phyloP scores from a whole-genome alignment of 2,888 invertebrate genomes.

The Perithous albicinctus region DNA sequence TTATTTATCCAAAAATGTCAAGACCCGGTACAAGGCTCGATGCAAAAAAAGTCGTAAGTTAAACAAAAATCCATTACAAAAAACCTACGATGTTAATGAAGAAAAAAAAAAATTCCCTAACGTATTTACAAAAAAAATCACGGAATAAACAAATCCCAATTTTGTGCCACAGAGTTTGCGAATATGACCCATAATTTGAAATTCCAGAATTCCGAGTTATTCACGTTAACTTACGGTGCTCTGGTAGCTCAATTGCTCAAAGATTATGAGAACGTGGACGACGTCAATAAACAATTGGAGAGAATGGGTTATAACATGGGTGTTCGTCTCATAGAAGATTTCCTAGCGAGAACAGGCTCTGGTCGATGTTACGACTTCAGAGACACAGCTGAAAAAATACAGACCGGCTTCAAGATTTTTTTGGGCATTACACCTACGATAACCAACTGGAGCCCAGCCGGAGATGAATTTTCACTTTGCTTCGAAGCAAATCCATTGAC shows the following conservation, averaged over 20 bases:
- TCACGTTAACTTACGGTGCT: slow-evolving; percentile 99
- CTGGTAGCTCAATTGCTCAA: slow-evolving; percentile 98
- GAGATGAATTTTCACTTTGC: slow-evolving; percentile 98
- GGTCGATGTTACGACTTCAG: slow-evolving; percentile 97
- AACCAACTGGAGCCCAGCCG: slow-evolving; percentile 96
- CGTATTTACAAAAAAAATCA: background rate
- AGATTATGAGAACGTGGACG: slow-evolving; percentile 98
- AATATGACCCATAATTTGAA: background rate
- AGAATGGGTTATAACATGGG: slow-evolving; percentile 99
- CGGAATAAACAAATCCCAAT: background rate
- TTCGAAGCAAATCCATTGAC: slow-evolving; percentile 98
- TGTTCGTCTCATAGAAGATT: slow-evolving; percentile 98
- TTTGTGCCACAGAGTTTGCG: background rate
- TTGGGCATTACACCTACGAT: slow-evolving; percentile 96
- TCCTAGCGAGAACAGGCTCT: slow-evolving; percentile 95
- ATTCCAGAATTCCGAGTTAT: slow-evolving; percentile 96
- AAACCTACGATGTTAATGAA: background rate
- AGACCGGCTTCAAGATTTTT: slow-evolving; percentile 88
- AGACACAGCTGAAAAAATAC: slow-evolving; percentile 98
- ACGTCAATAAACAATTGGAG: slow-evolving; percentile 98
- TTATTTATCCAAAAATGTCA: slow-evolving; percentile 86
- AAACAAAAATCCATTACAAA: too few species aligned
- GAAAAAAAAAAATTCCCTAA: background rate
- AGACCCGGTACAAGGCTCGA: slow-evolving; percentile 90
- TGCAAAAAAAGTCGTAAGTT: slow-evolving; percentile 91